Percentiles rank a stretch among this genome's conserved stretches.
phyloP scores from a whole-genome alignment of 2,113 vertebrate genomes.

The Varanus salvator region DNA sequence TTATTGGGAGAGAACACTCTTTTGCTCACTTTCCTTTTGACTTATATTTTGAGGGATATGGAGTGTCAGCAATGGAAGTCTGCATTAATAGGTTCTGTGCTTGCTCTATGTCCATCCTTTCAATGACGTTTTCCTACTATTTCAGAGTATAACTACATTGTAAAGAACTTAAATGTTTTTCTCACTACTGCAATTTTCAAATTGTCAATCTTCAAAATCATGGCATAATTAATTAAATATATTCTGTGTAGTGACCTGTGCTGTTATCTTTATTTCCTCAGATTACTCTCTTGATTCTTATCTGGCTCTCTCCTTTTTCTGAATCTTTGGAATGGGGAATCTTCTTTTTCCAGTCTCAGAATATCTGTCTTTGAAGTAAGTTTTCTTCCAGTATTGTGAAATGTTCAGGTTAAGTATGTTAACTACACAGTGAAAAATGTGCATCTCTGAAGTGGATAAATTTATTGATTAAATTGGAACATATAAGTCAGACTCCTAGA shows the following conservation, averaged over 20 bases:
- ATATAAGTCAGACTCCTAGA: not conserved
- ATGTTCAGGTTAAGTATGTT: not conserved
- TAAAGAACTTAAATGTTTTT: not conserved
- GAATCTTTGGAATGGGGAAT: slow-evolving; percentile 42
- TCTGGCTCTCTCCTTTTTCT: slow-evolving; percentile 36
- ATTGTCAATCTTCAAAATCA: not conserved
- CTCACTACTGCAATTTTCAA: not conserved
- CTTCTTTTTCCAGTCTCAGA: slow-evolving; percentile 44
- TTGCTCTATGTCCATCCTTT: not conserved
- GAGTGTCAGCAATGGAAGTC: not conserved
- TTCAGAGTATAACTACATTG: not conserved
- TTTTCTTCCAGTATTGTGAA: slow-evolving; percentile 15
- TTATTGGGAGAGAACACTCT: not conserved
- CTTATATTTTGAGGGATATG: not conserved
- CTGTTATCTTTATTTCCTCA: slow-evolving; percentile 27
- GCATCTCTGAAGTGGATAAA: not conserved
- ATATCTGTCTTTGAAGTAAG: slow-evolving; percentile 33
- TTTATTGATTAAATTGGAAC: not conserved
- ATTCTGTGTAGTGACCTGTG: not conserved
- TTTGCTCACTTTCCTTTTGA: not conserved
- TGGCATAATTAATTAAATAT: not conserved
- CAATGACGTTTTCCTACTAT: not conserved
- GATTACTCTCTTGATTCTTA: slow-evolving; percentile 30
- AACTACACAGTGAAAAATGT: not conserved
- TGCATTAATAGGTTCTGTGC: not conserved